Percentiles rank a stretch among this genome's conserved stretches.
Conservation (phyloP, 1,140 invertebrate species). For the Pteromalus puparum region DNA sequence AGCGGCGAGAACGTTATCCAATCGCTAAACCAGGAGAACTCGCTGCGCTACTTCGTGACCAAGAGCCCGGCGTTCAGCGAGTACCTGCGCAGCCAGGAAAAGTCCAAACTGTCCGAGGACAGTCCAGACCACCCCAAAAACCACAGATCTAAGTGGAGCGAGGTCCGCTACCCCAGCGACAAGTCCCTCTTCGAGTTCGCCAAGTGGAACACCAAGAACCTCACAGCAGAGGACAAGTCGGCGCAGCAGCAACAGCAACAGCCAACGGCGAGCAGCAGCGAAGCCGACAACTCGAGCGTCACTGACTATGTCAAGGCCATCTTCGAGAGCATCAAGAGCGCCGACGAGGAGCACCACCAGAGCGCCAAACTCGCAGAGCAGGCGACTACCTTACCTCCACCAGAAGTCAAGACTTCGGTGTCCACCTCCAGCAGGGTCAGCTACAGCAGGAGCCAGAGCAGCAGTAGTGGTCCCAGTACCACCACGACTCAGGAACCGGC, state of each 20-base stretch:
- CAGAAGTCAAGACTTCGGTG: slow-evolving; percentile 29
- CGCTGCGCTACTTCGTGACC: slow-evolving; percentile 32
- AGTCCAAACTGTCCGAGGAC: slow-evolving; percentile 41
- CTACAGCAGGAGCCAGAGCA: background rate
- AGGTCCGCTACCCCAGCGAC: slow-evolving; percentile 65
- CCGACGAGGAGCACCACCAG: slow-evolving; percentile 58
- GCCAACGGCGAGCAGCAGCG: background rate
- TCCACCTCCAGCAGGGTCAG: slow-evolving; percentile 19
- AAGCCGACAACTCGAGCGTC: slow-evolving; percentile 59
- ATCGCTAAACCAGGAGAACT: slow-evolving; percentile 26
- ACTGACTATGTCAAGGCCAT: slow-evolving; percentile 72
- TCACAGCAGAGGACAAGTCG: background rate
- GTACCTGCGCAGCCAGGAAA: slow-evolving; percentile 29
- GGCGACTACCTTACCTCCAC: background rate
- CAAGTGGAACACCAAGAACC: slow-evolving; percentile 55
- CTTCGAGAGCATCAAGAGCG: slow-evolving; percentile 71
- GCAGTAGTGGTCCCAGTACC: background rate
- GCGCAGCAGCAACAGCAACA: background rate
- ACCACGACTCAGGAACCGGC: slow-evolving; percentile 33
- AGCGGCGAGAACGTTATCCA: slow-evolving; percentile 27
- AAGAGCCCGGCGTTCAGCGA: slow-evolving; percentile 45
- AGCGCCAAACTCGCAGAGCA: slow-evolving; percentile 42
- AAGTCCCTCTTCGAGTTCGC: slow-evolving; percentile 59
- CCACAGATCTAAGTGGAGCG: slow-evolving; percentile 69
- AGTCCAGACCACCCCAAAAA: slow-evolving; percentile 66